These are phyloP conservation scores for Pristionchus entomophagus DNA, from an alignment of 2,888 invertebrate genomes.

Conservation along the genomic window DNA sequence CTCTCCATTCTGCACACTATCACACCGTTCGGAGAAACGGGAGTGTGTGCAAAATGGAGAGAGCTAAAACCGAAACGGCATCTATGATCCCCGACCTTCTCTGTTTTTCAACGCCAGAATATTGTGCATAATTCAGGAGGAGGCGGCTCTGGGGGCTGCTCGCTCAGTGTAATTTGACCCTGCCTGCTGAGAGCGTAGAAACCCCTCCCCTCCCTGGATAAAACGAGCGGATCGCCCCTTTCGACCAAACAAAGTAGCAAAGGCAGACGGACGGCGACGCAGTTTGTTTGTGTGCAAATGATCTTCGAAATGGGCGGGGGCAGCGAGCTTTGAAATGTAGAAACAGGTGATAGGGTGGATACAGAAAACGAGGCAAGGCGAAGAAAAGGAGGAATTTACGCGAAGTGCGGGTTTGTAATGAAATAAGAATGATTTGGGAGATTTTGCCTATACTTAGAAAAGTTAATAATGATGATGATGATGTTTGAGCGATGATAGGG, in stretches of 20 bases:
- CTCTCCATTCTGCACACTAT: too few relatives aligned
- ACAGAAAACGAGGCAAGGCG: background rate
- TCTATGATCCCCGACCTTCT: background rate
- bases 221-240: too few relatives aligned
- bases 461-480: too few relatives aligned
- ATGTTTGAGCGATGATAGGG: too few relatives aligned
- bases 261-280: background rate
- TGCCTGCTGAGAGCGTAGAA: background rate
- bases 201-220: background rate
- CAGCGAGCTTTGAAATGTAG: background rate
- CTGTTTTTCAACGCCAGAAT: background rate
- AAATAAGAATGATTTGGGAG: too few relatives aligned
- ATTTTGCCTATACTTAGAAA: too few relatives aligned
- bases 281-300: conserved; percentile 3
- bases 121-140: background rate
- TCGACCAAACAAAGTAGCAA: conserved; percentile 15
- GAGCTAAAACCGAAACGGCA: too few relatives aligned
- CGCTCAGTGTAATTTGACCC: conserved; percentile 20
- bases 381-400: background rate
- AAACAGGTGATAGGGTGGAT: background rate
- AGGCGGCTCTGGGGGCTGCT: background rate
- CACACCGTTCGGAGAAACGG: too few relatives aligned
- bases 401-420: too few relatives aligned
- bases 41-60: too few relatives aligned
- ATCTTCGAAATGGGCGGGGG: background rate